A percentile compares a stretch with the other conserved stretches of the same genome.
phyloP scores from a whole-genome alignment of 1,140 invertebrate genomes.

The Drosophila bocki region DNA sequence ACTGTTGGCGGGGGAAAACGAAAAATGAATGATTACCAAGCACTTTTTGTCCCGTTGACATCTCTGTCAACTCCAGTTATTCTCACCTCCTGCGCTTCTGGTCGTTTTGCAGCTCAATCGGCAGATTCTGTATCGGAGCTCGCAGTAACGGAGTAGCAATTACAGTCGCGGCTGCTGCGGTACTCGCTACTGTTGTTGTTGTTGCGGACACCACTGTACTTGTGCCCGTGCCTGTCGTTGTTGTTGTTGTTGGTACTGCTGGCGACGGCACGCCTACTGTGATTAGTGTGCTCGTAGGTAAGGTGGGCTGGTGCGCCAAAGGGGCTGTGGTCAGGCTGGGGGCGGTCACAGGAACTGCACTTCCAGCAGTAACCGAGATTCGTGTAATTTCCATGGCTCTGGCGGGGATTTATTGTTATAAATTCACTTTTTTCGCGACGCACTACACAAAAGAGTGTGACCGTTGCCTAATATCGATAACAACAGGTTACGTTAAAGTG shows the following conservation, averaged over 20 bases:
- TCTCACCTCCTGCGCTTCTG: constrained; percentile 77
- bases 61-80: constrained; percentile 16
- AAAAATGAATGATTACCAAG: constrained; percentile 10
- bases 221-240: constrained; percentile 27
- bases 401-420: constrained; percentile 1
- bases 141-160: constrained; percentile 34
- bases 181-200: constrained; percentile 26
- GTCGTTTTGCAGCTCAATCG: constrained; percentile 78
- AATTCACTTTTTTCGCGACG: constrained; percentile 31
- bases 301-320: background rate
- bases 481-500: background rate
- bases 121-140: constrained; percentile 69
- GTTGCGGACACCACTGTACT: constrained; percentile 30
- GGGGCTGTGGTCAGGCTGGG: background rate
- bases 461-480: background rate
- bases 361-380: constrained; percentile 2
- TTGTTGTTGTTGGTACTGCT: constrained; percentile 7
- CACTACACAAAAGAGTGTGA: constrained; percentile 16
- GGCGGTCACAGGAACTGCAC: constrained; percentile 1
- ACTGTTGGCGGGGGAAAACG: constrained; percentile 85
- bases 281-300: constrained; percentile 18
- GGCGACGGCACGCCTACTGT: constrained; percentile 29
- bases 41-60: background rate
- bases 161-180: constrained; percentile 11
- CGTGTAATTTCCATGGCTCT: constrained; percentile 18